Evolutionary conservation across 2,113 vertebrate genomes (phyloP), one percentile per base, ranked within the genome.

Genomic region (Ammospiza caudacuta): DNA sequence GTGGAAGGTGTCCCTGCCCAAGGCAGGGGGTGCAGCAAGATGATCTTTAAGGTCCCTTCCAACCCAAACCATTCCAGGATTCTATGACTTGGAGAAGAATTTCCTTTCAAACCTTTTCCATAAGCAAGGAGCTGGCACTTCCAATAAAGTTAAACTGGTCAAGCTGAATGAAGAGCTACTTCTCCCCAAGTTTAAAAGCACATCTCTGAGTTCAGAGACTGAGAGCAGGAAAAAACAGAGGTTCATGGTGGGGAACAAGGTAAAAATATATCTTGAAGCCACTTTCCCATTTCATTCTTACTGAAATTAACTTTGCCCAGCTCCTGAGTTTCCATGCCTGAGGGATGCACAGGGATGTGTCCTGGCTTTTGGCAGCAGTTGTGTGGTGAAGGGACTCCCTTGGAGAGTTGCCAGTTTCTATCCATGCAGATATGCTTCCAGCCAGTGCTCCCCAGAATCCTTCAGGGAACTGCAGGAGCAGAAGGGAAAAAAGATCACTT

Each of bases 381-480:
- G 11, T 29, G 23, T 61, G 66, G 49, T 62, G 82, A 89, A 91
- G 54, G 77, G 62, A 21, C 54, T 89, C 75, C 29, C 19, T 75
- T 59, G 51, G 57, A 82, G 64, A 70, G 39, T 0, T 74, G 46
- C 59, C 58, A 33, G 49, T 35, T 72, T 80, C 94, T 96, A 95
- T 3, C 88, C 94, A 18, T 96, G 95, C 78, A 94, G 78, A 54
- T 96, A 96, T 0, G 95, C 95, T 51, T 96, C 95, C 23, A 96
- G 94, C 96, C 96, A 96, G 67, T 96, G 94, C 47, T 96, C 96
- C 37, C 96, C 96, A 58, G 90, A 96, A 49, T 96, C 92, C 79
- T 96, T 96, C 88, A 96, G 95, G 27, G 96, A 96, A 39, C 96
- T 96, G 82, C 63, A 69, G 51, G 58, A 49, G 44, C 6, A 85